Percentiles rank a stretch among this genome's conserved stretches.
These are phyloP conservation scores for Hephaestus fuliginosus DNA, from an alignment of 2,797 vertebrate genomes.

Conservation along the genomic window DNA sequence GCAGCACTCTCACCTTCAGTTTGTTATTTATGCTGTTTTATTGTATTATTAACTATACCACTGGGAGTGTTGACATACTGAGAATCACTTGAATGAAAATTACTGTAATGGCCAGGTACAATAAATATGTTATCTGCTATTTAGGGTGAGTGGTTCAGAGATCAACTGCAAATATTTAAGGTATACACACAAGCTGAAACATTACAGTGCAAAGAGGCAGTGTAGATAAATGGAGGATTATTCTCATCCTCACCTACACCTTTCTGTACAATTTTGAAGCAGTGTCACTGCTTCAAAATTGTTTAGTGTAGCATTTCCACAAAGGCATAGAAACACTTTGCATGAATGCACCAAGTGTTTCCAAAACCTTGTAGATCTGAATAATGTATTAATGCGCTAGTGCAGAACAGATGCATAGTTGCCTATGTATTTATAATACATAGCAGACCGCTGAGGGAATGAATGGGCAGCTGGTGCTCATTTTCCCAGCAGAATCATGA, in stretches of 20 bases:
- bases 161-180: background rate
- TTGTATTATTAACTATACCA: background rate
- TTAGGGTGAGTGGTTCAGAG: background rate
- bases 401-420: constrained; percentile 52
- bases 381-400: constrained; percentile 48
- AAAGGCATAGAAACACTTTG: constrained; percentile 35
- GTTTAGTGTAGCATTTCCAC: constrained; percentile 29
- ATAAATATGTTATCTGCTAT: background rate
- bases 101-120: background rate
- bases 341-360: constrained; percentile 41
- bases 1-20: background rate
- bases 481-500: constrained; percentile 40
- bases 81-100: background rate
- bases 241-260: background rate
- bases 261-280: constrained; percentile 2
- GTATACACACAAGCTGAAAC: background rate
- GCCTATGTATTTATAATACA: constrained; percentile 54
- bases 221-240: constrained; percentile 3
- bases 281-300: background rate
- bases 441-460: constrained; percentile 28
- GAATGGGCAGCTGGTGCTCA: constrained; percentile 35
- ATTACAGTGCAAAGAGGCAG: background rate
- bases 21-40: background rate
- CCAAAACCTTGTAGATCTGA: constrained; percentile 31
- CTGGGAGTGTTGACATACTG: background rate